Conservation (phyloP, 2,888 invertebrate genomes). For the Ennomos erosarius region DNA sequence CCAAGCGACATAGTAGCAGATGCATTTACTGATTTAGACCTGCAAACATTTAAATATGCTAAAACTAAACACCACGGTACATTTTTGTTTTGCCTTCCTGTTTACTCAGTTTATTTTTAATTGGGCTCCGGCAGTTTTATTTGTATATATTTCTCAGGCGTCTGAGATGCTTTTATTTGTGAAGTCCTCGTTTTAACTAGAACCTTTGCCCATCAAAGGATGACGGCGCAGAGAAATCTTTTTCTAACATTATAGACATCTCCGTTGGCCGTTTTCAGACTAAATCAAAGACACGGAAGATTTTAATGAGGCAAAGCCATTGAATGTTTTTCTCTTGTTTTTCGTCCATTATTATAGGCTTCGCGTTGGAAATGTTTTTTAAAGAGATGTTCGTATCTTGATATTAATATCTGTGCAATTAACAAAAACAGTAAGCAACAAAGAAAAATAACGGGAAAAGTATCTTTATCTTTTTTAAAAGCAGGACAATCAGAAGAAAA, state of each 20-base stretch:
- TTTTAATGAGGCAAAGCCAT: conserved; percentile 81
- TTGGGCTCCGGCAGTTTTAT: conserved; percentile 26
- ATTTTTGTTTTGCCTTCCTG: neutral
- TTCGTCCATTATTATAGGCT: conserved; percentile 51
- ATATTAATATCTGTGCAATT: conserved; percentile 19
- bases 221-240: conserved; percentile 51
- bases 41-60: conserved; percentile 53
- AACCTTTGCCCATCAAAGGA: conserved; percentile 43
- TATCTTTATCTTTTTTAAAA: conserved; percentile 23
- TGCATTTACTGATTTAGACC: conserved; percentile 38
- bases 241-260: conserved; percentile 57
- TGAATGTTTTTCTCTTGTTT: conserved; percentile 59
- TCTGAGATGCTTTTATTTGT: conserved; percentile 32
- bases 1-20: conserved; percentile 41
- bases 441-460: neutral
- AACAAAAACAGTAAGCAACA: neutral
- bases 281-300: conserved; percentile 82
- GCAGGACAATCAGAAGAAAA: neutral
- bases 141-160: conserved; percentile 28
- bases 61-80: neutral
- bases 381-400: conserved; percentile 28
- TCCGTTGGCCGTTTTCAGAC: conserved; percentile 73
- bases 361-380: conserved; percentile 35
- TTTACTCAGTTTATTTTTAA: neutral
- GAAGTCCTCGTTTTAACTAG: conserved; percentile 32